Percentiles rank a stretch among this genome's conserved stretches.
Conservation (phyloP, 2,797 vertebrate species). For the Rhynchonycteris naso region DNA sequence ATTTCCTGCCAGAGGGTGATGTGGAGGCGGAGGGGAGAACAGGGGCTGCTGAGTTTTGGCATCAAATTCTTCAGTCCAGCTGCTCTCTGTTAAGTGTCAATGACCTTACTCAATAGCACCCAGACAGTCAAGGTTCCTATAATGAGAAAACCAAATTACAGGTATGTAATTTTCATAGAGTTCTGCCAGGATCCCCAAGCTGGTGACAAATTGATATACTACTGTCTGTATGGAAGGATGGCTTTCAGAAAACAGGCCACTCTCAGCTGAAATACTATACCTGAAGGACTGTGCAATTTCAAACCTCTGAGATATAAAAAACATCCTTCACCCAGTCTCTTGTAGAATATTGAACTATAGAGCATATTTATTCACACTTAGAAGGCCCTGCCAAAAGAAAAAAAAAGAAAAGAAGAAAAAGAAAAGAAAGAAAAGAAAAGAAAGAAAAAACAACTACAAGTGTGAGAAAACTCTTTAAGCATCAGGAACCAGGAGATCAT, state of each 20-base stretch:
- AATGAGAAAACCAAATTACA: conserved; percentile 77
- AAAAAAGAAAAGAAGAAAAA: too few relatives aligned
- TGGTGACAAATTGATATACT: conserved; percentile 72
- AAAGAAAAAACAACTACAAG: neutral
- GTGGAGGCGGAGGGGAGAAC: conserved; percentile 59
- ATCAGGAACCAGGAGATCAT: neutral
- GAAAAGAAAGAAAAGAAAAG: too few relatives aligned
- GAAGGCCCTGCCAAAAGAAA: neutral
- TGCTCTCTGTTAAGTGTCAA: conserved; percentile 63
- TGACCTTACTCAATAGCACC: conserved; percentile 65
- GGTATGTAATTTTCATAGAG: conserved; percentile 65
- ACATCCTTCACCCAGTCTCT: conserved; percentile 50
- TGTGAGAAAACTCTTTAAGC: conserved; percentile 25
- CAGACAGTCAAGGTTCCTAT: conserved; percentile 67
- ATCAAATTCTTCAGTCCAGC: conserved; percentile 67
- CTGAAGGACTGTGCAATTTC: conserved; percentile 41
- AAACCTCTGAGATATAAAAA: conserved; percentile 57
- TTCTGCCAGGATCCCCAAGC: conserved; percentile 70
- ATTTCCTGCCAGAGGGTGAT: conserved; percentile 77
- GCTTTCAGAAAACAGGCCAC: conserved; percentile 63
- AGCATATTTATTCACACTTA: conserved; percentile 13
- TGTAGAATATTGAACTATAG: neutral
- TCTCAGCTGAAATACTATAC: conserved; percentile 52
- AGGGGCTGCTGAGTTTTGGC: conserved; percentile 63
- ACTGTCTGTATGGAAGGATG: conserved; percentile 42